These are phyloP conservation scores for Cricetomys ansorgei DNA, from an alignment of 2,113 vertebrate genomes.

Conservation along the genomic window DNA sequence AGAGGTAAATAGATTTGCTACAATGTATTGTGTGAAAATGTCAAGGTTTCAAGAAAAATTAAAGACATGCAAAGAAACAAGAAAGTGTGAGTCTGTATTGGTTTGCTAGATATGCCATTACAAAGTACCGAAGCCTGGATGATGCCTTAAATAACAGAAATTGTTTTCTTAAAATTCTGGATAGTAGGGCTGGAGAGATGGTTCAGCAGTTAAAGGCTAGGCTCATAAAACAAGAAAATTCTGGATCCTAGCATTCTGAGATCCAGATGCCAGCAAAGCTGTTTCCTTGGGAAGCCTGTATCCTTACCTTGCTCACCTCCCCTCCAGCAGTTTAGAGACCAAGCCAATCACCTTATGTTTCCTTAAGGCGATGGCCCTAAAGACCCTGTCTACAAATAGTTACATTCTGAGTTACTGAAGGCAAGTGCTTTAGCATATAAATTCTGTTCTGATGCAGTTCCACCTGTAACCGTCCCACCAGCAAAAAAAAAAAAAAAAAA, in stretches of 20 bases:
- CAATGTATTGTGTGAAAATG: neutral
- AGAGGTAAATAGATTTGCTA: neutral
- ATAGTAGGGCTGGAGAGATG: neutral
- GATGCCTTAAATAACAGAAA: neutral
- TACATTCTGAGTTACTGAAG: neutral
- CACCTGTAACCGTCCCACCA: neutral
- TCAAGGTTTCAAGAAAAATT: slow-evolving; percentile 7
- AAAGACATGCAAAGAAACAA: neutral
- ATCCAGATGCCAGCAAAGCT: neutral
- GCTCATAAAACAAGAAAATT: neutral
- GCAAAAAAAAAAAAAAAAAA: slow-evolving; percentile 3
- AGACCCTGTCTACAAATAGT: neutral
- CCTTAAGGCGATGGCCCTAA: neutral
- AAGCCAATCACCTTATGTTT: neutral
- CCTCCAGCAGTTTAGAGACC: neutral
- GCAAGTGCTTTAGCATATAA: neutral
- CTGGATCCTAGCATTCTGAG: neutral
- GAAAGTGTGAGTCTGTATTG: neutral
- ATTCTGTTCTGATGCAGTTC: neutral
- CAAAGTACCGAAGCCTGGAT: neutral
- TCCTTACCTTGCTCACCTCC: neutral
- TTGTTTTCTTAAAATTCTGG: neutral
- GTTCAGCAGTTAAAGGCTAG: neutral
- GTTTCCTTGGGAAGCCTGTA: neutral
- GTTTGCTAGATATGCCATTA: neutral